phyloP scores from a whole-genome alignment of 2,888 invertebrate genomes.

The Coremacera marginata region DNA sequence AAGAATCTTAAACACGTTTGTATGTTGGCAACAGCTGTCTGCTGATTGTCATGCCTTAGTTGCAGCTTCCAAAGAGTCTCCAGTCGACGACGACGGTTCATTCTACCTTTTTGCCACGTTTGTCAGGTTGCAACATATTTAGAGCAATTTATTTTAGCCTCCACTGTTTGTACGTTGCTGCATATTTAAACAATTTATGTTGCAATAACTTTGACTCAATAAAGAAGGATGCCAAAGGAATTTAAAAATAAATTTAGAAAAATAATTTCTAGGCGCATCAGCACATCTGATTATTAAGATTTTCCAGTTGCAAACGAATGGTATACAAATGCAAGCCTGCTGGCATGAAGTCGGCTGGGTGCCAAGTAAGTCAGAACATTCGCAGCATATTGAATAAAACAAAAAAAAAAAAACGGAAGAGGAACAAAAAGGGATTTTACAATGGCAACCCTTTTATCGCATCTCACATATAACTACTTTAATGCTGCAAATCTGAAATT shows the following conservation, averaged over 20 bases:
- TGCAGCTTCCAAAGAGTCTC: background rate
- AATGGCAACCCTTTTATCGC: background rate
- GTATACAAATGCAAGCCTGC: background rate
- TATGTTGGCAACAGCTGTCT: too few relatives aligned
- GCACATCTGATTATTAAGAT: background rate
- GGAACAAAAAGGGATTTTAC: background rate
- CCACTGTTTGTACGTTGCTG: background rate
- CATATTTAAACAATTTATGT: too few relatives aligned
- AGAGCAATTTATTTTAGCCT: background rate
- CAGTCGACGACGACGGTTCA: too few relatives aligned
- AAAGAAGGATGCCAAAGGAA: background rate
- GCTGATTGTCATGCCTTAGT: background rate
- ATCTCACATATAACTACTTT: background rate
- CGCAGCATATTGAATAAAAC: background rate
- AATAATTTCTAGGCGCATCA: constrained; percentile 1
- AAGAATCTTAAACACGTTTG: background rate
- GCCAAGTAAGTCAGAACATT: constrained; percentile 8
- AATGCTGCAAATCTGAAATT: background rate
- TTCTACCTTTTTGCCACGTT: background rate
- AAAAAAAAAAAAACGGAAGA: background rate
- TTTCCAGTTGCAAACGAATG: background rate
- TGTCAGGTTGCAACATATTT: background rate
- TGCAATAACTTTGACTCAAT: background rate
- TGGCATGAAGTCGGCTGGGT: background rate
- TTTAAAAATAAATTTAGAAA: background rate